A percentile compares a stretch with the other conserved stretches of the same genome.
phyloP scores from a whole-genome alignment of 2,888 invertebrate genomes.

The Orthosia cruda region DNA sequence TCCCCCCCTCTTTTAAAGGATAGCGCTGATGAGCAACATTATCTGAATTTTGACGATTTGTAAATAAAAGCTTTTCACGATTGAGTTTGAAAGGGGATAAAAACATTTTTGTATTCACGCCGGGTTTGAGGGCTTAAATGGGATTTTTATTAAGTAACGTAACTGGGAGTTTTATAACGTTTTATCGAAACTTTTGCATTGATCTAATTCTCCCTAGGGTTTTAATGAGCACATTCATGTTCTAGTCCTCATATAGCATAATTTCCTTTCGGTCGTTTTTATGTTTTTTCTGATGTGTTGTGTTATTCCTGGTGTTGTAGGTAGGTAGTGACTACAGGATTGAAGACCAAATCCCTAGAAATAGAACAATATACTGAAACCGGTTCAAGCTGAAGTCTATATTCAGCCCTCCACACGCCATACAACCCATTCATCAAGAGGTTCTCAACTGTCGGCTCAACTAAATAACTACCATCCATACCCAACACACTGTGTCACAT shows the following conservation, averaged over 20 bases:
- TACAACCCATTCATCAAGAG: conserved; percentile 27
- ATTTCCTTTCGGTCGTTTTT: not conserved
- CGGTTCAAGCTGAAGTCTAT: not conserved
- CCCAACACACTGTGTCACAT: conserved; percentile 17
- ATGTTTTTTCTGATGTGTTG: too few species aligned
- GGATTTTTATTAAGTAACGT: conserved; percentile 33
- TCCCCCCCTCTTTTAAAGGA: conserved; percentile 61
- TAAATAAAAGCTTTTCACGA: conserved; percentile 65
- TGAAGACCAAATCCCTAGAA: conserved; percentile 1
- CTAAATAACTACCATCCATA: conserved; percentile 27
- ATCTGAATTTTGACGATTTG: conserved; percentile 67
- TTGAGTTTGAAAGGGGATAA: conserved; percentile 50
- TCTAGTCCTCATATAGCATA: not conserved
- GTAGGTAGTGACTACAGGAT: too few species aligned
- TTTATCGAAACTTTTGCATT: conserved; percentile 13
- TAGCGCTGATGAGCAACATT: conserved; percentile 67
- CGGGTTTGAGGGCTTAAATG: conserved; percentile 18
- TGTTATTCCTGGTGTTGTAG: too few species aligned
- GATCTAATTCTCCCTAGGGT: not conserved
- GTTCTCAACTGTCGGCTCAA: conserved; percentile 21
- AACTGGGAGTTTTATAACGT: not conserved
- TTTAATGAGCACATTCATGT: not conserved
- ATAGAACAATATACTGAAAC: not conserved
- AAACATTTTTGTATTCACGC: conserved; percentile 47
- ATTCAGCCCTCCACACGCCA: not conserved